Conservation (phyloP, 2,113 vertebrate genomes). For the Clinocottus analis region DNA sequence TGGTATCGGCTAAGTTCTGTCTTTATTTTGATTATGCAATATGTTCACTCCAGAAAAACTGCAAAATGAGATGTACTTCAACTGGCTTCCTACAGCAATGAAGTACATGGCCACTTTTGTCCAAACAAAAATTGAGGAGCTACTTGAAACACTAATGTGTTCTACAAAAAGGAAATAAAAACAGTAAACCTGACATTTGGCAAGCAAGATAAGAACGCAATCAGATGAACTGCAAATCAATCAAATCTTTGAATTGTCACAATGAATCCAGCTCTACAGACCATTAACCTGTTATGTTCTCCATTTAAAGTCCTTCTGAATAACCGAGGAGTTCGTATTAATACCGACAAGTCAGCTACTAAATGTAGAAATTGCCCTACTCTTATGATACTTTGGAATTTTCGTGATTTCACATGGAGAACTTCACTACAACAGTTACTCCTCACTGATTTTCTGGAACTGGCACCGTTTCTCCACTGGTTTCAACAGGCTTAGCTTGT, state of each 20-base stretch:
- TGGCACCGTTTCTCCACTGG: conserved; percentile 17
- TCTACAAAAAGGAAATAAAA: neutral
- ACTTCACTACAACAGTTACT: conserved; percentile 24
- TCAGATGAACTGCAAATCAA: neutral
- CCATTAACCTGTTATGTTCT: neutral
- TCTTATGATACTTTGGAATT: conserved; percentile 4
- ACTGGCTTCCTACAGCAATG: neutral
- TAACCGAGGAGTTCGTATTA: neutral
- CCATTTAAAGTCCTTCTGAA: neutral
- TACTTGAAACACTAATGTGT: too few species aligned
- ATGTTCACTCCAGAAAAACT: neutral
- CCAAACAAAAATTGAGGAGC: too few species aligned
- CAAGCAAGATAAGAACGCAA: neutral
- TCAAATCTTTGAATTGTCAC: neutral
- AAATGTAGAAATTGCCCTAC: conserved; percentile 6
- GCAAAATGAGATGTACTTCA: neutral
- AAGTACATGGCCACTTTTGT: neutral
- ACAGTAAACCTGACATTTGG: neutral
- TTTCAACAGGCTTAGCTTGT: conserved; percentile 38
- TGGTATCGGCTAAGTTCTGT: neutral
- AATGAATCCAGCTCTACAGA: neutral
- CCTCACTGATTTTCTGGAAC: neutral
- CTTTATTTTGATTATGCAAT: neutral
- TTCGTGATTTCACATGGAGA: conserved; percentile 16
- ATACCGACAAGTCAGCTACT: neutral